Evolutionary conservation across 1,140 invertebrate genomes (phyloP), one percentile per base, ranked within the genome.

Genomic region (Halyomorpha halys): DNA sequence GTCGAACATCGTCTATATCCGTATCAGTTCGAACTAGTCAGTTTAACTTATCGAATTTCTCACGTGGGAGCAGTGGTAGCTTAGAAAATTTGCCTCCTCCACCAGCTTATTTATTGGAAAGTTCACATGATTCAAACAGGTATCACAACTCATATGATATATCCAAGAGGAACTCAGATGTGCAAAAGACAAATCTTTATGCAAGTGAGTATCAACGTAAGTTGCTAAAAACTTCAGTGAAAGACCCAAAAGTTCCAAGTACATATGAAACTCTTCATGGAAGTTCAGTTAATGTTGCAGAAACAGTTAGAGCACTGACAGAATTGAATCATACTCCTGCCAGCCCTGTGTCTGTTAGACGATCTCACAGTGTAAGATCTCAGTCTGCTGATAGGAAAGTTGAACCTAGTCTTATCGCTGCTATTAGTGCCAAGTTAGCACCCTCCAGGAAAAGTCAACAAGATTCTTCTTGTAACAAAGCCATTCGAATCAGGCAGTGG

Each of bases 251-350:
- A 67, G 54, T 53, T 19, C 3, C 64, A 21, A 53, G 44, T 45
- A 63, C 21, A 59, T 18, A 47, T 66, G 34, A 45, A 44, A 62
- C 49, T n/a, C 61, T 15, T 47, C 54, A 45, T 53, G 62, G 44
- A 72, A 64, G 75, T 75, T 67, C 72, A 80, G 53, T 71, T 23
- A 87, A 84, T 71, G 90, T 93, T n/a, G 89, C 89, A 3, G 89
- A 92, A 74, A 90, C 89, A 1, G 88, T 93, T 14, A 87, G 89
- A 72, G 89, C 86, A 21, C 74, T 93, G 63, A 91, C 89, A 0
- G 89, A 91, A 72, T 74, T 90, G 65, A 87, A 88, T 70, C 90
- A 92, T 73, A 89, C 86, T 68, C 90, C 90, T 0, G 87, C 89
- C 1, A 91, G 89, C 71, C 90, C 90, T 1, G 86, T 84, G 62